Evolutionary conservation across 2,113 vertebrate species (phyloP).

Genomic region (Mormyrus iriodes): DNA sequence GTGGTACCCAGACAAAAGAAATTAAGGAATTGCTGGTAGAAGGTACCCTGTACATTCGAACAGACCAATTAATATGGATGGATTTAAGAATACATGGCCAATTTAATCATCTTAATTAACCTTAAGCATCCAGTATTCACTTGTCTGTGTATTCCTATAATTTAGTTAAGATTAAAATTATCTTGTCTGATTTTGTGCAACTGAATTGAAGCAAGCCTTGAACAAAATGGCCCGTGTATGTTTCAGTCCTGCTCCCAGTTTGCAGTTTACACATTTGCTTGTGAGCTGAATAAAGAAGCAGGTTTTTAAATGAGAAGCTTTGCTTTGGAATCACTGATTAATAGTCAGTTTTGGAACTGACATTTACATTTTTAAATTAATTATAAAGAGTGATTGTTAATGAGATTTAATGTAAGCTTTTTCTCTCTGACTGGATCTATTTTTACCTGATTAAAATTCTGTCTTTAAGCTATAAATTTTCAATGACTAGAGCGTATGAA

Average conservation of each 20-base stretch:
- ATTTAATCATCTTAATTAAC: background rate
- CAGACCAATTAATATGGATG: background rate
- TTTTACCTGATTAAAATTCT: slow-evolving; percentile 5
- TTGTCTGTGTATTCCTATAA: background rate
- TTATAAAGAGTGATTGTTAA: background rate
- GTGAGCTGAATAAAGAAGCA: background rate
- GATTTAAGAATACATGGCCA: background rate
- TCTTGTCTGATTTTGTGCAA: background rate
- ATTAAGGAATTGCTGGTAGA: background rate
- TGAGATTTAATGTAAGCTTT: slow-evolving; percentile 1
- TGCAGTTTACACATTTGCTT: background rate
- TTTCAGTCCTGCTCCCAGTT: background rate
- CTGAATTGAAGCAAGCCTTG: background rate
- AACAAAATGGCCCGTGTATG: background rate
- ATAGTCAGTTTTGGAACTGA: background rate
- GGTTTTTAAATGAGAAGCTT: background rate
- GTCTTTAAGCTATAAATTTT: background rate
- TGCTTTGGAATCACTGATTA: background rate
- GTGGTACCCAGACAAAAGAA: background rate
- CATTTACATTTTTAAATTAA: background rate
- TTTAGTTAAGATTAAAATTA: background rate
- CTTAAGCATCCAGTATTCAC: background rate
- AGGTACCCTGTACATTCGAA: background rate
- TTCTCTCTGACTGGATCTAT: background rate
- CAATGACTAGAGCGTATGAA: background rate